Conservation (phyloP, 2,888 invertebrate species). For the Polyommatus iphigenia region DNA sequence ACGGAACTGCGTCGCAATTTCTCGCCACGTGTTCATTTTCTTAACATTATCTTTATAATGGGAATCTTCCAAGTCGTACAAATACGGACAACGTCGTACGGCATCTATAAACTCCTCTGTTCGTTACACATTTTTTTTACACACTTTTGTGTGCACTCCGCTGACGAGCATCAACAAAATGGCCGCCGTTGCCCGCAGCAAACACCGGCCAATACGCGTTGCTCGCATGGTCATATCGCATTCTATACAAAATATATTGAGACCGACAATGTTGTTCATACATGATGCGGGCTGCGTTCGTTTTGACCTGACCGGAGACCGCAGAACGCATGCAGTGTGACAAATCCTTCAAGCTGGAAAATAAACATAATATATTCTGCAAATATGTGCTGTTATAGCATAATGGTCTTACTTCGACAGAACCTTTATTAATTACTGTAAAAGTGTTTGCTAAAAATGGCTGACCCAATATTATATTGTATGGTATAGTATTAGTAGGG, state of each 20-base stretch:
- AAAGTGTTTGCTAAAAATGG: no score
- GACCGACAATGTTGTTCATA: conserved; percentile 31
- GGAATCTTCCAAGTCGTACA: conserved; percentile 6
- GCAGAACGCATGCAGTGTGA: neutral
- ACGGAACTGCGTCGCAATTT: neutral
- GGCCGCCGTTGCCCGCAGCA: conserved; percentile 6
- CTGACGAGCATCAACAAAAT: conserved; percentile 26
- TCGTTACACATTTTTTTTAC: conserved; percentile 6
- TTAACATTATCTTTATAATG: neutral
- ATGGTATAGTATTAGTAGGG: no score
- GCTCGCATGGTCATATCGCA: conserved; percentile 24
- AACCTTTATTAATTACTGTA: no score
- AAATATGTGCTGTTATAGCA: no score
- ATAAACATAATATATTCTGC: no score
- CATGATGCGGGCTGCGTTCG: conserved; percentile 32
- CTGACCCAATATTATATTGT: no score
- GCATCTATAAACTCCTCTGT: conserved; percentile 18
- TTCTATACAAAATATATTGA: conserved; percentile 29
- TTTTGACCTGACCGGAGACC: conserved; percentile 29
- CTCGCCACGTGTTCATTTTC: no score
- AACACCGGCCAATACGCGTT: conserved; percentile 15
- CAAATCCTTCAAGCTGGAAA: no score
- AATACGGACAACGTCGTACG: conserved; percentile 10
- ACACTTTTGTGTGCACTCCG: conserved; percentile 13
- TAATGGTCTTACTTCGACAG: no score